Evolutionary conservation across 2,113 vertebrate species (phyloP).

Genomic region (Lepisosteus oculatus): DNA sequence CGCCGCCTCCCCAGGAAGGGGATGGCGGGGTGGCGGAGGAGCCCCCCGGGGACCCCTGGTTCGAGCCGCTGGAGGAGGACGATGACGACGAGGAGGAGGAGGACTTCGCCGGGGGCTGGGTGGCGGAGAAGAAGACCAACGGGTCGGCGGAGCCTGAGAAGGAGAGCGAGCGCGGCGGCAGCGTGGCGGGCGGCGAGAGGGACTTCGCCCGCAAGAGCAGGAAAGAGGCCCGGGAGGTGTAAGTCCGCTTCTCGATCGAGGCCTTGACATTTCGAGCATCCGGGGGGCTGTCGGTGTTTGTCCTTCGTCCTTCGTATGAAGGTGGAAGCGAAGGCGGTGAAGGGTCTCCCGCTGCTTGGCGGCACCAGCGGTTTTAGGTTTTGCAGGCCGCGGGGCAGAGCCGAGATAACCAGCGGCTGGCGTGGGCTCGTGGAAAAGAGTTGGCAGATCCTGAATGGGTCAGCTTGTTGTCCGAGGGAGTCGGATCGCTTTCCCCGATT

Average conservation of each 20-base stretch:
- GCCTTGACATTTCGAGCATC: not conserved
- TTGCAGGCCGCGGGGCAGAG: too few relatives aligned
- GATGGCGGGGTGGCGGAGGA: slow-evolving; percentile 24
- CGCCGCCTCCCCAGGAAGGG: slow-evolving; percentile 9
- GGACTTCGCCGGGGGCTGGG: not conserved
- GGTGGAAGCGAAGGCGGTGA: too few relatives aligned
- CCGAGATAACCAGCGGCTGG: too few relatives aligned
- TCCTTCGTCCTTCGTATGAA: too few relatives aligned
- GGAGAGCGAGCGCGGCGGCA: slow-evolving; percentile 60
- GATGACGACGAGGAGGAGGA: slow-evolving; percentile 37
- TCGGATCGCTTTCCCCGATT: too few relatives aligned
- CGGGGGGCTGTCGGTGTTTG: too few relatives aligned
- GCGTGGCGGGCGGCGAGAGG: slow-evolving; percentile 49
- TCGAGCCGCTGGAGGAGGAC: slow-evolving; percentile 68
- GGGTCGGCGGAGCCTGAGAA: slow-evolving; percentile 41
- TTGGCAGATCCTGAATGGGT: too few relatives aligned
- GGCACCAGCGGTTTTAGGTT: too few relatives aligned
- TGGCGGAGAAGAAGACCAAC: not conserved
- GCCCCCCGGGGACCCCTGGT: slow-evolving; percentile 58
- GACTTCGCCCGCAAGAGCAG: slow-evolving; percentile 11
- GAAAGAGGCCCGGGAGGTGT: not conserved
- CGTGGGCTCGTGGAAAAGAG: too few relatives aligned
- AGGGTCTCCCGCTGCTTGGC: too few relatives aligned
- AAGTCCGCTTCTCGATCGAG: too few relatives aligned
- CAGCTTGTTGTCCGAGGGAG: too few relatives aligned